Base-by-base conservation (phyloP, 64 coral and sea anemone species). In the Montipora sp. region DNA sequence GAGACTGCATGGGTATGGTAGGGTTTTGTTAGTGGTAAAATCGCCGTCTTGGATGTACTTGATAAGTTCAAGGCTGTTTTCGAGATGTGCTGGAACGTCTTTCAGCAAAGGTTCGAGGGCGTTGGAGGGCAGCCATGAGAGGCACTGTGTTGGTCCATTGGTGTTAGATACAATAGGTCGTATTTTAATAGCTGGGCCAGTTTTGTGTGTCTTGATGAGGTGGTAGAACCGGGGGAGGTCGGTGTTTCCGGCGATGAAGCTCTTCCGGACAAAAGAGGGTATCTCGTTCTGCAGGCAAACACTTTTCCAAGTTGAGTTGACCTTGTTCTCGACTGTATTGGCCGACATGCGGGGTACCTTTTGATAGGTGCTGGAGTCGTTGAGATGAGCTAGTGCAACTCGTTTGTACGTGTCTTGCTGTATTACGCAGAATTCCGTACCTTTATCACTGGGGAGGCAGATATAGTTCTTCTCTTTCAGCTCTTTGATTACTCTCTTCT, bases 401-500 rank as follows among this genome's bases (percentile, higher is more conserved):
- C 77, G 48, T 27, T 11, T 82, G 68, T 91, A 83, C 75, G 13
- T 71, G 27, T 59, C 47, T 60, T 94, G 9, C 9, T 93, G 74
- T 23, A 94, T 94, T 12, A 89, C 59, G 11, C 87, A 89, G 70
- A 94, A 94, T 22, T 94, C 67, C 0, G 85, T 81, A 13, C 86
- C 92, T 83, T 94, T 85, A 57, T 94, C 79, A 43, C 87, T 89
- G 46, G 86, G 92, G 2, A 94, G 78, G 78, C 48, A 94, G 7
- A 84, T n/a, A 10, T 66, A 23, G 53, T 71, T 51, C 48, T 82
- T 74, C 14, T 51, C 19, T 36, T 78, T 78, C n/a, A 92, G 90
- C 18, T 86, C 19, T 71, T 92, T 72, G 82, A 87, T 68, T 51
- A 47, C 11, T 23, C 10, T 57, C 10, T 57, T 78, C 16, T 92